A percentile compares a stretch with the other conserved stretches of the same genome.
Conservation (phyloP, 2,113 vertebrate species). For the Aleadryas rufinucha region DNA sequence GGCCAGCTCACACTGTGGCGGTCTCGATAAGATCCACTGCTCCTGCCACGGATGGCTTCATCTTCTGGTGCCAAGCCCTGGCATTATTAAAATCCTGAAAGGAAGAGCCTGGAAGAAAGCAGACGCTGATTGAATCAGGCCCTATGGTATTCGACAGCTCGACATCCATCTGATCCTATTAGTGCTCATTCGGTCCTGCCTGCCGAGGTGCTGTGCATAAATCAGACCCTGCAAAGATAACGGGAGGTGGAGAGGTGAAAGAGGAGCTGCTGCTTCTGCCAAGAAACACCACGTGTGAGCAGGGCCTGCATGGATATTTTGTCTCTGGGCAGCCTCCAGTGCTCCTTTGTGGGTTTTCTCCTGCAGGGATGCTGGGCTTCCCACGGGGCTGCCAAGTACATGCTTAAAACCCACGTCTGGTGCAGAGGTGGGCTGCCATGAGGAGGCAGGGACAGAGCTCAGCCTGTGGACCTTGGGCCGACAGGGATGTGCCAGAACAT, state of each 20-base stretch:
- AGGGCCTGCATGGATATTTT: background rate
- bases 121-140: slow-evolving; percentile 43
- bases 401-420: background rate
- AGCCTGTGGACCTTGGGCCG: background rate
- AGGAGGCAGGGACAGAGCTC: background rate
- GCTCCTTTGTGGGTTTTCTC: background rate
- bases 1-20: background rate
- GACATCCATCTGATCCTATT: slow-evolving; percentile 58
- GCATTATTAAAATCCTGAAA: slow-evolving; percentile 59
- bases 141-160: slow-evolving; percentile 35
- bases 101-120: slow-evolving; percentile 31
- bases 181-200: slow-evolving; percentile 22
- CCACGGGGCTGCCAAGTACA: accelerated
- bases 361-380: background rate
- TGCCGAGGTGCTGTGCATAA: slow-evolving; percentile 27
- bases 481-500: background rate
- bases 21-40: background rate
- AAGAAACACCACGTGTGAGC: background rate
- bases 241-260: background rate
- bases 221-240: slow-evolving; percentile 26
- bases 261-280: background rate
- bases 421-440: background rate
- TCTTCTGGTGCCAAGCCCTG: slow-evolving; percentile 40
- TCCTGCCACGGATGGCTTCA: background rate
- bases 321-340: background rate